Percentiles rank a stretch among this genome's conserved stretches.
These are phyloP conservation scores for Dendrolimus punctatus DNA, from an alignment of 1,140 invertebrate species.

Conservation along the genomic window DNA sequence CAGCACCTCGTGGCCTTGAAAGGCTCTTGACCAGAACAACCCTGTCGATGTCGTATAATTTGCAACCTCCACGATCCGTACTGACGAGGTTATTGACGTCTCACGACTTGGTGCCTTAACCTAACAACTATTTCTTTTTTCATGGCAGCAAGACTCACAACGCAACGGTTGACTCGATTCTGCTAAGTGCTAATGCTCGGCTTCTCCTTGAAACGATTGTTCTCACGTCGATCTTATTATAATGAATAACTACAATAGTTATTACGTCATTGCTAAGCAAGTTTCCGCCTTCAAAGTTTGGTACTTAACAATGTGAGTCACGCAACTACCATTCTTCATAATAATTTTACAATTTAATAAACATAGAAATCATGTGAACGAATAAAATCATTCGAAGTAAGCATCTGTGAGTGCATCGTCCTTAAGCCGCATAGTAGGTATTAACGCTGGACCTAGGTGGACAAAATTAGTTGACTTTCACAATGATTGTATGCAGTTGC, in stretches of 20 bases:
- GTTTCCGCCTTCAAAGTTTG: slow-evolving; percentile 66
- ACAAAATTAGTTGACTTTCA: slow-evolving; percentile 21
- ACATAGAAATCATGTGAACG: neutral
- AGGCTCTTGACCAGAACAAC: slow-evolving; percentile 68
- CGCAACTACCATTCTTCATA: slow-evolving; percentile 40
- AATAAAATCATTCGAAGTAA: neutral
- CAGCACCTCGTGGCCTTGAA: slow-evolving; percentile 67
- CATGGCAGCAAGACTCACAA: slow-evolving; percentile 41
- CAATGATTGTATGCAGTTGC: slow-evolving; percentile 24
- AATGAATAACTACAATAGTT: slow-evolving; percentile 64
- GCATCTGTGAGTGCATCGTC: too few relatives aligned
- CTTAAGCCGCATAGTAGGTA: neutral
- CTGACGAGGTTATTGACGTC: slow-evolving; percentile 68
- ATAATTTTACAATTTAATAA: slow-evolving; percentile 25
- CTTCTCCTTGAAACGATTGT: slow-evolving; percentile 57
- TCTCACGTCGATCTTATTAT: slow-evolving; percentile 62
- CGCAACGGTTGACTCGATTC: slow-evolving; percentile 18
- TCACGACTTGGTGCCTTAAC: slow-evolving; percentile 28
- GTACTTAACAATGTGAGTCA: slow-evolving; percentile 61
- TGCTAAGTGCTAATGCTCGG: slow-evolving; percentile 28
- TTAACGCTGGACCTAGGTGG: slow-evolving; percentile 5
- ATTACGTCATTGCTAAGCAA: slow-evolving; percentile 62
- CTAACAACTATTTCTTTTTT: slow-evolving; percentile 41
- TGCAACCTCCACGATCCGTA: slow-evolving; percentile 68
- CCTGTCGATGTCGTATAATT: slow-evolving; percentile 67